Evolutionary conservation across 2,113 vertebrate genomes (phyloP).

Genomic region (Mystacornis crossleyi): DNA sequence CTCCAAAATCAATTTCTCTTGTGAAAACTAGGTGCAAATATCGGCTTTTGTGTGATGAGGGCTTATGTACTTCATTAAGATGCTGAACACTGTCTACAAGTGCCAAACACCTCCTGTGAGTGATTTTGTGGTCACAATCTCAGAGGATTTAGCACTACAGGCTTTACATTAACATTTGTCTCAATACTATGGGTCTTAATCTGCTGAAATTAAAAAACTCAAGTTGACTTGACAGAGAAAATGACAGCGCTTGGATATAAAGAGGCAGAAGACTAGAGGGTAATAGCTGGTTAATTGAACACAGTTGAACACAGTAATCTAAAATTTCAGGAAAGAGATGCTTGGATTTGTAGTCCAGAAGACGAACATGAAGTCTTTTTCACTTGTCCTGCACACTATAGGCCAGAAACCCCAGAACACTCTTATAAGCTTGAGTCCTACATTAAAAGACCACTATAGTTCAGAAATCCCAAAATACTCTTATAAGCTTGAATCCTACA

Average conservation of each 20-base stretch:
- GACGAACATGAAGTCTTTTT: background rate
- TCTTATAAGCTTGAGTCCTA: background rate
- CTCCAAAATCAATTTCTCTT: constrained; percentile 36
- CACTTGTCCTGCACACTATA: background rate
- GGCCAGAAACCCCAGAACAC: background rate
- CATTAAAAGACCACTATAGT: background rate
- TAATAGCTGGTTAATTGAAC: background rate
- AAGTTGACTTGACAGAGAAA: background rate
- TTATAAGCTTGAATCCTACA: background rate
- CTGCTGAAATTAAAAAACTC: constrained; percentile 24
- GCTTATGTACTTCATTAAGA: constrained; percentile 53
- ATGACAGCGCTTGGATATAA: background rate
- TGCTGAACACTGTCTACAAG: background rate
- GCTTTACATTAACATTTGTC: background rate
- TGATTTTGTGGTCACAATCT: background rate
- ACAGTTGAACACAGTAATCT: background rate
- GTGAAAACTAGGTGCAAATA: constrained; percentile 50
- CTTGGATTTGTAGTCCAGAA: background rate
- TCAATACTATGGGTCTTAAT: background rate
- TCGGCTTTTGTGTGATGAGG: constrained; percentile 37
- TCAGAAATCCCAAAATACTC: background rate
- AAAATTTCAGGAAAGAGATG: background rate
- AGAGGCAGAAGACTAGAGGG: background rate
- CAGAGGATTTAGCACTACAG: background rate
- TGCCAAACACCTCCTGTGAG: constrained; percentile 15